Conservation (phyloP, 2,797 vertebrate genomes). For the Rhyacichthys aspro region DNA sequence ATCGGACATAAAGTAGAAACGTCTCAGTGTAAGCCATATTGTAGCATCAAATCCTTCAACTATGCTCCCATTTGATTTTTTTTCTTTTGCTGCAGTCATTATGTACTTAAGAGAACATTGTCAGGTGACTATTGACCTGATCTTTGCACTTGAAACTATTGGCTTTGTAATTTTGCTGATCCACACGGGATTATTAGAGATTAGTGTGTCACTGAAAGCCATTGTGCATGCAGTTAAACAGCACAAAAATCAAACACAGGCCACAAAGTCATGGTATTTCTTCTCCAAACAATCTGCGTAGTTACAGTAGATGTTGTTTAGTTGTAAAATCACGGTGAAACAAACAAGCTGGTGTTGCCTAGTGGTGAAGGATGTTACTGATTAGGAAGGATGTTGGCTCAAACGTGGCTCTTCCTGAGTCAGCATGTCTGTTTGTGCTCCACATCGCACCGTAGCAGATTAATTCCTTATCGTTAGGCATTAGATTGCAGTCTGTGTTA, state of each 20-base stretch:
- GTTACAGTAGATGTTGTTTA: constrained; percentile 12
- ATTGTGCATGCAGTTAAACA: constrained; percentile 39
- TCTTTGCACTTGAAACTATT: constrained; percentile 40
- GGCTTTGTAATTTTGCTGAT: constrained; percentile 48
- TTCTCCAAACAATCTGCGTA: constrained; percentile 2
- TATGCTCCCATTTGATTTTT: constrained; percentile 29
- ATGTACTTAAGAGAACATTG: constrained; percentile 29
- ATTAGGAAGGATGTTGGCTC: constrained; percentile 69
- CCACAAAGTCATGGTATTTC: constrained; percentile 17
- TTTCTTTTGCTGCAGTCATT: constrained; percentile 16
- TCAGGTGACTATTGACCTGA: constrained; percentile 41
- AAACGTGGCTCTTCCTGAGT: constrained; percentile 63
- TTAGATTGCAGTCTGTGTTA: constrained; percentile 22
- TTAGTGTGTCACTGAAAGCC: constrained; percentile 37
- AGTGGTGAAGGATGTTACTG: constrained; percentile 64
- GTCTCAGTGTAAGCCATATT: constrained; percentile 40
- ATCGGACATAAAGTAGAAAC: constrained; percentile 51
- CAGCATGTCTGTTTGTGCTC: constrained; percentile 37
- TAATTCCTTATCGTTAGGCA: constrained; percentile 36
- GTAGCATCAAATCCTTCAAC: constrained; percentile 31
- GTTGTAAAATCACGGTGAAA: constrained; percentile 23
- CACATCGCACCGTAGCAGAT: constrained; percentile 24
- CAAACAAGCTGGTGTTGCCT: constrained; percentile 27
- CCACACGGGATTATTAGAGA: constrained; percentile 52
- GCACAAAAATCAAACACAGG: constrained; percentile 24